Percentiles rank a stretch among this genome's conserved stretches.
These are phyloP conservation scores for Deilephila porcellus DNA, from an alignment of 2,888 invertebrate genomes.

Conservation along the genomic window DNA sequence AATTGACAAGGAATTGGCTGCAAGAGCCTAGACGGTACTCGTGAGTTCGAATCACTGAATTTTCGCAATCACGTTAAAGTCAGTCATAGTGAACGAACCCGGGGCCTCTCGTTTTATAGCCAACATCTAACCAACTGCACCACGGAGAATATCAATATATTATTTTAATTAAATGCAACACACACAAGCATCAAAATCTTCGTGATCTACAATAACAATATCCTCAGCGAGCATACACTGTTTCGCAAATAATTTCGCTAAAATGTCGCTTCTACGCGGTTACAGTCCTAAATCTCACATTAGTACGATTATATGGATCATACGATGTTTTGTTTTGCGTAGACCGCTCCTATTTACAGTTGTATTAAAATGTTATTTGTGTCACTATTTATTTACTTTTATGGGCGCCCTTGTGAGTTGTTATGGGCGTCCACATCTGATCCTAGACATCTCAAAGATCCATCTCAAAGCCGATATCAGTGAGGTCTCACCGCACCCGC, in stretches of 20 bases:
- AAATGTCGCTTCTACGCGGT: conserved; percentile 42
- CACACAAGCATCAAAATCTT: no score
- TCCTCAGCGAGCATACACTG: conserved; percentile 27
- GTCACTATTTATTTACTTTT: no score
- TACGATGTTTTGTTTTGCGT: conserved; percentile 33
- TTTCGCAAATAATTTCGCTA: conserved; percentile 48
- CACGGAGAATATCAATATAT: not conserved
- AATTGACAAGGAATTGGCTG: no score
- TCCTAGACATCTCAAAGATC: no score
- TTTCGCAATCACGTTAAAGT: no score
- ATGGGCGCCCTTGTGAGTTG: no score
- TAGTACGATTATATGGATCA: conserved; percentile 50
- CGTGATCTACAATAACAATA: conserved; percentile 1
- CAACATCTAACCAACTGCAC: not conserved
- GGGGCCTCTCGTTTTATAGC: not conserved
- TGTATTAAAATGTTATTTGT: not conserved
- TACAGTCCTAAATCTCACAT: conserved; percentile 45
- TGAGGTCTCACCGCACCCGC: no score
- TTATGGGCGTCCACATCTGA: no score
- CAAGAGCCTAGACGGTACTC: no score
- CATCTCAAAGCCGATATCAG: no score
- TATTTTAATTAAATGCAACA: not conserved
- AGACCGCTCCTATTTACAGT: conserved; percentile 15
- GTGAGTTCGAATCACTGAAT: no score
- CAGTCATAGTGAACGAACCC: not conserved